A percentile compares a stretch with the other conserved stretches of the same genome.
phyloP scores from a whole-genome alignment of 2,797 vertebrate species.

The Crenichthys baileyi region DNA sequence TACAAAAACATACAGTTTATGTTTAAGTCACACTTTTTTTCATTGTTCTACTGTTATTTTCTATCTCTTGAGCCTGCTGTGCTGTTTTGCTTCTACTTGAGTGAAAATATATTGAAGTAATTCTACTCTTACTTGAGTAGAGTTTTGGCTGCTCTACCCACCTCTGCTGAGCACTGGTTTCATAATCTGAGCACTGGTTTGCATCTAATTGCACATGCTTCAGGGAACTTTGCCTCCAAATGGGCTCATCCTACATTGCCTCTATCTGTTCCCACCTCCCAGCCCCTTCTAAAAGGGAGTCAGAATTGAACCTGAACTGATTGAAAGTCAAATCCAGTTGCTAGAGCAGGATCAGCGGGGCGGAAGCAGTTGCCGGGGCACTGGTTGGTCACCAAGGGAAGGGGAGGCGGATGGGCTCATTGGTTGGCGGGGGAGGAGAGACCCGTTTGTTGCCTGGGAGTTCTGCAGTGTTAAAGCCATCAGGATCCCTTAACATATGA shows the following conservation, averaged over 20 bases:
- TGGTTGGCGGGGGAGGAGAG: slow-evolving; percentile 46
- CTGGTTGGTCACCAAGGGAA: slow-evolving; percentile 61
- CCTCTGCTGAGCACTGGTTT: background rate
- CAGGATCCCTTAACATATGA: slow-evolving; percentile 88
- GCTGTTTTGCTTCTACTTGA: too few species aligned
- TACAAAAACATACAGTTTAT: too few species aligned
- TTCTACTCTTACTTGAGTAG: background rate
- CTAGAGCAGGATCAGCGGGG: slow-evolving; percentile 75
- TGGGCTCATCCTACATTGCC: slow-evolving; percentile 3
- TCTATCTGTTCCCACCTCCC: slow-evolving; percentile 71
- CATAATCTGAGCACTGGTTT: background rate
- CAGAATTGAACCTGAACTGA: slow-evolving; percentile 80
- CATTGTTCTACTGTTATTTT: too few species aligned
- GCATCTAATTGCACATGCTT: slow-evolving; percentile 1
- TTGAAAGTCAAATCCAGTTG: slow-evolving; percentile 81
- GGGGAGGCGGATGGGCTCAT: slow-evolving; percentile 7
- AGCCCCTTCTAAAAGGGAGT: slow-evolving; percentile 53
- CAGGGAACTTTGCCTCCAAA: background rate
- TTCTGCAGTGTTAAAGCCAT: slow-evolving; percentile 83
- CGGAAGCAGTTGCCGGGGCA: slow-evolving; percentile 77
- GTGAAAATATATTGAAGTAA: too few species aligned
- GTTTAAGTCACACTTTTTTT: too few species aligned
- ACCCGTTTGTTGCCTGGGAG: slow-evolving; percentile 71
- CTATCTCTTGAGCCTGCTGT: too few species aligned
- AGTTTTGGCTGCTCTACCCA: background rate